Conservation (phyloP, 2,888 invertebrate species). For the Scaeva pyrastri region DNA sequence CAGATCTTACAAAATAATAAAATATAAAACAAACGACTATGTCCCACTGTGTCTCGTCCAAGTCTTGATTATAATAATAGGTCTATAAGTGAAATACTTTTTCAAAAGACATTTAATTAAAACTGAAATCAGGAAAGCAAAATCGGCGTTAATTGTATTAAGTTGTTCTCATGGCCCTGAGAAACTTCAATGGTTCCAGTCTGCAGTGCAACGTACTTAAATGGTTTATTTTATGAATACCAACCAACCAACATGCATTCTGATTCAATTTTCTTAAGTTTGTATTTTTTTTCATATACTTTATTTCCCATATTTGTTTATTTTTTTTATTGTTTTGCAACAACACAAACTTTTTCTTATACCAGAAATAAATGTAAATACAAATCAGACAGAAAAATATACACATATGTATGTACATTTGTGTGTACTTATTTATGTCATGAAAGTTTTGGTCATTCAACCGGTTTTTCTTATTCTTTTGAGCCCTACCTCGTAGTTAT, state of each 20-base stretch:
- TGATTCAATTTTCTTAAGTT: background rate
- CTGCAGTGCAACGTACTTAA: background rate
- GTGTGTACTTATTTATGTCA: constrained; percentile 17
- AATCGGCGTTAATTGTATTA: constrained; percentile 27
- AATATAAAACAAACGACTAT: background rate
- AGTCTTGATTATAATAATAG: background rate
- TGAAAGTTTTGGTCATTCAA: constrained; percentile 56
- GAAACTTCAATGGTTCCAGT: background rate
- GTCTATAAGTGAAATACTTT: no score
- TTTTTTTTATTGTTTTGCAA: constrained; percentile 12
- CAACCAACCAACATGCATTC: background rate
- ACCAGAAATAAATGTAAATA: constrained; percentile 25
- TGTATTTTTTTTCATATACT: background rate
- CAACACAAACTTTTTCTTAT: background rate
- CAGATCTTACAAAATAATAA: no score
- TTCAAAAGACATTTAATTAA: background rate
- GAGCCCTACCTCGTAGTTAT: background rate
- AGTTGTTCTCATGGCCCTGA: constrained; percentile 10
- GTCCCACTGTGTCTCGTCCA: background rate
- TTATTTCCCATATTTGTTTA: background rate
- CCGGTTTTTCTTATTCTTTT: constrained; percentile 17
- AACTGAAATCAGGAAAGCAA: background rate
- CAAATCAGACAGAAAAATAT: constrained; percentile 13
- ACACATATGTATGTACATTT: no score
- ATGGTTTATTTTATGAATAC: background rate